phyloP scores from a whole-genome alignment of 30 jellyfish, hydroid and myxozoan species.

The Aurelia sp. region DNA sequence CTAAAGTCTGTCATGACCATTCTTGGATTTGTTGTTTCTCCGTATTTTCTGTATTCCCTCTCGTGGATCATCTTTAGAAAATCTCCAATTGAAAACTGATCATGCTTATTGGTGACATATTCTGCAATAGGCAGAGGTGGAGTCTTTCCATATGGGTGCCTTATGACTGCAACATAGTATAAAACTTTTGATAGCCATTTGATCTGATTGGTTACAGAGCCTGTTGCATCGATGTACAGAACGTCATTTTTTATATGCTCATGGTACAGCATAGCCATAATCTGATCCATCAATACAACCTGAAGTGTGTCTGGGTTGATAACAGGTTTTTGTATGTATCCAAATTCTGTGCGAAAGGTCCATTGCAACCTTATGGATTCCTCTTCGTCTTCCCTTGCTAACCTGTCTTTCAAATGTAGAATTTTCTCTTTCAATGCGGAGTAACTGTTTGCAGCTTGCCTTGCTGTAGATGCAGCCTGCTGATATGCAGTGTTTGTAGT shows the following conservation, averaged over 20 bases:
- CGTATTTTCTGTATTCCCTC: background rate
- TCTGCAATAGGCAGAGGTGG: too few species aligned
- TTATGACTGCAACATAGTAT: too few species aligned
- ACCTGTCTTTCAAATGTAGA: background rate
- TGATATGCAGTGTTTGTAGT: slow-evolving; percentile 1
- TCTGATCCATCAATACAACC: too few species aligned
- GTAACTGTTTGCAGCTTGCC: slow-evolving; percentile 7
- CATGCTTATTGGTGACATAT: slow-evolving; percentile 39
- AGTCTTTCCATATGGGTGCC: too few species aligned
- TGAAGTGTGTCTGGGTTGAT: too few species aligned
- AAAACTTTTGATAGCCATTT: too few species aligned
- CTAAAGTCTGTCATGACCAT: slow-evolving; percentile 24
- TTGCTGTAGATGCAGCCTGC: slow-evolving; percentile 11
- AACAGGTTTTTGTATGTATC: slow-evolving; percentile 38
- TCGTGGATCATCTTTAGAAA: slow-evolving; percentile 26
- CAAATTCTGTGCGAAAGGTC: slow-evolving; percentile 27
- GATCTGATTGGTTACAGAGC: too few species aligned
- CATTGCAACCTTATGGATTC: background rate
- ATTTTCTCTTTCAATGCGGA: background rate
- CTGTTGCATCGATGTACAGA: too few species aligned
- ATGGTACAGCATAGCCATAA: too few species aligned
- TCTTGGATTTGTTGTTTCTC: slow-evolving; percentile 18
- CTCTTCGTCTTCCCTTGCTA: slow-evolving; percentile 23
- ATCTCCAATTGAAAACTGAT: slow-evolving; percentile 22
- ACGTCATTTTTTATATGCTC: too few species aligned